Evolutionary conservation across 92 coral and sea anemone species (phyloP), one percentile per base, ranked within the genome.

Genomic region (Zoanthus gigantus): DNA sequence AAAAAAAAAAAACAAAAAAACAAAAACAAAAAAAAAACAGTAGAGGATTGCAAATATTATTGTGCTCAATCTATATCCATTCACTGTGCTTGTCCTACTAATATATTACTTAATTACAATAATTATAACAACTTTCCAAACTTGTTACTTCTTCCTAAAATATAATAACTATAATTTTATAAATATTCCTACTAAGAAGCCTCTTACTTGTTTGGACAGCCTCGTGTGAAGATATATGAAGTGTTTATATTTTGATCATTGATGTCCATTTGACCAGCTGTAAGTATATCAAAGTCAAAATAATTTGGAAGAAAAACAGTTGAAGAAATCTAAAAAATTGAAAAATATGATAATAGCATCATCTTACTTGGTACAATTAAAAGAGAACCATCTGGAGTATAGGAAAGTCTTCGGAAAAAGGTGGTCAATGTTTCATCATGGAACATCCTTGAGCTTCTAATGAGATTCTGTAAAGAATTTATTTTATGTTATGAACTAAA

Each of bases 361-460:
- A 3, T 44, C 16, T 18, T 69, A 96, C 99, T 98, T 83, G 99
- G 99, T 37, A 97, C 95, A 37, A 97, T 82, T 29, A 97, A 82
- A 71, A 95, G 92, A 12, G 95, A 93, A 37, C 99, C 99, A 92
- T 97, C 99, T 32, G 99, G 99, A 61, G 99, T 93, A 87, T 83
- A 97, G 7, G 92, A 85, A 77, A 95, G 98, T 63, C 99, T 94
- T 10, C 99, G 94, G 82, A 97, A 97, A 71, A 97, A 97, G 42
- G 99, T 93, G 29, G 94, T 92, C 91, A 97, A 80, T 7, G 99
- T 93, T 86, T 97, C 99, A 74, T 97, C 99, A 86, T 97, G 99
- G 71, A 97, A 97, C 95, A 97, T 93, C 82, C 92, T 91, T 15
- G 87, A 84, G 37, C 87, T 87, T 66, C 42, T 80, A 4, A 65